These are phyloP conservation scores for Chymomyza caudatula DNA, from an alignment of 2,888 invertebrate species.

Conservation along the genomic window DNA sequence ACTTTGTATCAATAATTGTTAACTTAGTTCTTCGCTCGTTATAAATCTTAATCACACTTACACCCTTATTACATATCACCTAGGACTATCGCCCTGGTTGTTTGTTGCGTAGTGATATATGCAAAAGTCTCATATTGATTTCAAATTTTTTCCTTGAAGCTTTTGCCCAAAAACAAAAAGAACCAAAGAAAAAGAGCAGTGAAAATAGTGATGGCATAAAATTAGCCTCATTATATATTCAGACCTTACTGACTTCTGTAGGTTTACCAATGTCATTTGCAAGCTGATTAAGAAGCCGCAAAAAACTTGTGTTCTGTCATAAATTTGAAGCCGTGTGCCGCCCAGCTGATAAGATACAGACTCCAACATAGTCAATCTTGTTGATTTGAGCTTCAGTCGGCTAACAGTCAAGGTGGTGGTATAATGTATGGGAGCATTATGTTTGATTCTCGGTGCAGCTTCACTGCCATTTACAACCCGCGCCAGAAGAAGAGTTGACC, in stretches of 20 bases:
- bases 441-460: conserved; percentile 46
- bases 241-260: too few relatives aligned
- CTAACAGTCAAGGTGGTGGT: neutral
- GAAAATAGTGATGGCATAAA: too few relatives aligned
- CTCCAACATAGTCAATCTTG: neutral
- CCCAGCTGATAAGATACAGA: conserved; percentile 20
- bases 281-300: neutral
- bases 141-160: too few relatives aligned
- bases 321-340: conserved; percentile 12
- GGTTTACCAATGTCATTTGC: neutral
- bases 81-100: too few relatives aligned
- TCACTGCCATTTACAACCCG: conserved; percentile 32
- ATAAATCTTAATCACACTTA: too few relatives aligned
- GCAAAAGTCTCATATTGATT: too few relatives aligned
- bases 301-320: conserved; percentile 6
- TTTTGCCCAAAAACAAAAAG: too few relatives aligned
- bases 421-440: neutral
- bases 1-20: too few relatives aligned
- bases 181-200: too few relatives aligned
- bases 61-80: too few relatives aligned
- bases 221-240: neutral
- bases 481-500: conserved; percentile 22
- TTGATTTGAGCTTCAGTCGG: neutral
- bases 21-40: too few relatives aligned
- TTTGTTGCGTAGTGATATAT: too few relatives aligned